phyloP scores from a whole-genome alignment of 2,113 vertebrate species.

The Erythrocercus mccallii region DNA sequence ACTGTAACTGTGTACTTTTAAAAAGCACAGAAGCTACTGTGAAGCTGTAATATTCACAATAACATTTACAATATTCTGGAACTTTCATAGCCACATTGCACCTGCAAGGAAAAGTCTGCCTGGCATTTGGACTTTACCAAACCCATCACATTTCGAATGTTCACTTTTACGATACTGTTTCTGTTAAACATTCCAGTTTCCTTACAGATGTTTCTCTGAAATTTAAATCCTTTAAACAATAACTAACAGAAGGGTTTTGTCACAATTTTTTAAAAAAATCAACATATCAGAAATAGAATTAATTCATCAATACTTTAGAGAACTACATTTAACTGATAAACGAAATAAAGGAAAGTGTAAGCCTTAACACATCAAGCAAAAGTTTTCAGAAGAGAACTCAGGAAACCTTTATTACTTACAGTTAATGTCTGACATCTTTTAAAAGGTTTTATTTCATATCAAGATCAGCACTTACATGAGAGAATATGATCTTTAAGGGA shows the following conservation, averaged over 20 bases:
- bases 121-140: not conserved
- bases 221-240: not conserved
- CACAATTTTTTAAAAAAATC: not conserved
- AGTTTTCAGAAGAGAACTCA: not conserved
- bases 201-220: not conserved
- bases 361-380: not conserved
- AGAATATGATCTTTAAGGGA: not conserved
- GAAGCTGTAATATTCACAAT: not conserved
- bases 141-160: not conserved
- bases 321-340: not conserved
- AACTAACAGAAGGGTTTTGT: not conserved
- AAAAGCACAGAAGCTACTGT: not conserved
- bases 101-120: not conserved
- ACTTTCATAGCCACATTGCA: not conserved
- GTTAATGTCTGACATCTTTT: not conserved
- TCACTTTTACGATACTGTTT: not conserved
- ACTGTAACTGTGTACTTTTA: not conserved
- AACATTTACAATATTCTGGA: not conserved
- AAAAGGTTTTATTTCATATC: not conserved
- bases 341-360: not conserved
- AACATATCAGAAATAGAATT: not conserved
- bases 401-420: not conserved
- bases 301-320: not conserved
- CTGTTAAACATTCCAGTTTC: not conserved
- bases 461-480: not conserved